Evolutionary conservation across 2,797 vertebrate genomes (phyloP).

Genomic region (Chromobotia macracanthus): DNA sequence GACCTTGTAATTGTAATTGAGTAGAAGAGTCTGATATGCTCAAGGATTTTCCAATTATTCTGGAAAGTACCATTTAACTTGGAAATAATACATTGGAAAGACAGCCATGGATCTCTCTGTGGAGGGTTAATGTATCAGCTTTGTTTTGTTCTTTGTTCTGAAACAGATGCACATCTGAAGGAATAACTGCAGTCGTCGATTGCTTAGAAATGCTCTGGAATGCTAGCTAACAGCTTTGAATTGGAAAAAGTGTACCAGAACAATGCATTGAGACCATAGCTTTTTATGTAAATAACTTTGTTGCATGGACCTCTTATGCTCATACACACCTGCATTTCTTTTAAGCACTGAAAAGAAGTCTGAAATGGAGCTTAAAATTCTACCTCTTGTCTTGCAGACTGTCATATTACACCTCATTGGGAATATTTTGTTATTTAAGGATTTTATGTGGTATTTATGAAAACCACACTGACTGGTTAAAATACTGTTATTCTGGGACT

Average conservation of each 20-base stretch:
- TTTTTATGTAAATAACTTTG: constrained; percentile 61
- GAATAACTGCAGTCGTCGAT: background rate
- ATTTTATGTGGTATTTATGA: constrained; percentile 55
- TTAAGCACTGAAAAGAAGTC: constrained; percentile 69
- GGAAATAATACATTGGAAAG: constrained; percentile 12
- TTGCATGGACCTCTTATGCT: constrained; percentile 51
- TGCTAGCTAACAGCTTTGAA: constrained; percentile 14
- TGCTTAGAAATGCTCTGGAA: constrained; percentile 14
- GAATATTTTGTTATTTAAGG: constrained; percentile 62
- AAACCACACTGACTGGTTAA: constrained; percentile 59
- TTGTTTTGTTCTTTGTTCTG: background rate
- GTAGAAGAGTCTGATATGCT: background rate
- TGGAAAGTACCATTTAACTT: background rate
- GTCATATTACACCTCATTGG: constrained; percentile 65
- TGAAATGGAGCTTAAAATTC: constrained; percentile 63
- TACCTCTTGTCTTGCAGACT: constrained; percentile 79
- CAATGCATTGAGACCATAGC: constrained; percentile 59
- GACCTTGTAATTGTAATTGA: constrained; percentile 4
- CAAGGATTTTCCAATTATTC: constrained; percentile 4
- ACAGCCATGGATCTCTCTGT: constrained; percentile 1
- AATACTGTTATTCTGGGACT: constrained; percentile 68
- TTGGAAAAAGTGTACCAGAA: constrained; percentile 42
- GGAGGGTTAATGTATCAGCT: background rate
- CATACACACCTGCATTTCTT: constrained; percentile 49
- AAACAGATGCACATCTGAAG: constrained; percentile 17